Evolutionary conservation across 2,888 invertebrate species (phyloP).

Genomic region (Eremobia ochroleuca): DNA sequence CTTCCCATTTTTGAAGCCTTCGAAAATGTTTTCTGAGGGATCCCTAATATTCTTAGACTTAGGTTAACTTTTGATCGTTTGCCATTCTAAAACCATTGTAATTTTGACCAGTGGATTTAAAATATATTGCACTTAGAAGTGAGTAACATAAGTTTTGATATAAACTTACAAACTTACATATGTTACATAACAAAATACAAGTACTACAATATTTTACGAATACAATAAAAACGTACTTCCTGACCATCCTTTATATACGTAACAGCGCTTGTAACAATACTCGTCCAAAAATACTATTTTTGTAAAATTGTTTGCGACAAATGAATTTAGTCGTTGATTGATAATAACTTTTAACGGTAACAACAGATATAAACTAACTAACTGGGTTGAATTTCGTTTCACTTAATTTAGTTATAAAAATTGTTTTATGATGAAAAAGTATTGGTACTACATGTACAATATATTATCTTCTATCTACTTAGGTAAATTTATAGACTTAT

Average conservation of each 20-base stretch:
- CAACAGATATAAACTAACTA: conserved; percentile 22
- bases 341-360: conserved; percentile 43
- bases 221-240: not conserved
- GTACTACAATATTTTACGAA: not conserved
- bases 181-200: not conserved
- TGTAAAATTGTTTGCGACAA: conserved; percentile 14
- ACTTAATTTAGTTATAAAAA: conserved; percentile 9
- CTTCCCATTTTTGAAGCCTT: conserved; percentile 39
- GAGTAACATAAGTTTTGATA: not conserved
- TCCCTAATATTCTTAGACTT: conserved; percentile 23
- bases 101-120: not conserved
- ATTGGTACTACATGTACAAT: not conserved
- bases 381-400: conserved; percentile 41
- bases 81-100: not conserved
- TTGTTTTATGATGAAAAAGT: not conserved
- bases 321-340: conserved; percentile 40
- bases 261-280: not conserved
- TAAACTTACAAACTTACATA: not conserved
- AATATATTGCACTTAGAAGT: not conserved
- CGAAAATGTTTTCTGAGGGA: conserved; percentile 12
- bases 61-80: not conserved
- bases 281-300: not conserved
- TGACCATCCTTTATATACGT: too few species aligned
- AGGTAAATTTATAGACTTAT: not conserved
- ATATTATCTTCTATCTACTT: not conserved